A percentile compares a stretch with the other conserved stretches of the same genome.
Conservation (phyloP, 2,113 vertebrate genomes). For the Beaufortia kweichowensis region DNA sequence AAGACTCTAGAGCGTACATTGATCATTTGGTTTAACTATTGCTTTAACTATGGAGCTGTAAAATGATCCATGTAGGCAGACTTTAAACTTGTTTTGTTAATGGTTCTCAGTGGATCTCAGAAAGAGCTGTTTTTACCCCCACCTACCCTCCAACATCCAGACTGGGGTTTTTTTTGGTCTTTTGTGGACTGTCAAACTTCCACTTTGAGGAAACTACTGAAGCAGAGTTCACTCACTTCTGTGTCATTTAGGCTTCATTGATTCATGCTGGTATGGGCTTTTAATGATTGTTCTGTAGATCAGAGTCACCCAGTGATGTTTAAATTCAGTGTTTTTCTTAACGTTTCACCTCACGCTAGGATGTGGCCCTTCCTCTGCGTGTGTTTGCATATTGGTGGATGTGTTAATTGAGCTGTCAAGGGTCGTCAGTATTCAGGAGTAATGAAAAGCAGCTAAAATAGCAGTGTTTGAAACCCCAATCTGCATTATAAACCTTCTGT, state of each 20-base stretch:
- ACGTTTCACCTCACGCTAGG: no score
- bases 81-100: slow-evolving; percentile 39
- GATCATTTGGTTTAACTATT: slow-evolving; percentile 39
- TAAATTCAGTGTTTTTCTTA: slow-evolving; percentile 1
- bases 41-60: slow-evolving; percentile 16
- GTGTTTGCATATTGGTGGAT: background rate
- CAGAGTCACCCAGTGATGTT: background rate
- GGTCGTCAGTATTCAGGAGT: no score
- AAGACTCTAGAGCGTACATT: slow-evolving; percentile 7
- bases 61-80: slow-evolving; percentile 41
- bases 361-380: background rate
- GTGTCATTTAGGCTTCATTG: background rate
- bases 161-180: background rate
- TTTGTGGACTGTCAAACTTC: background rate
- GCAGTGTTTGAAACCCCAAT: no score
- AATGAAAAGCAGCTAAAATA: no score
- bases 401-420: background rate
- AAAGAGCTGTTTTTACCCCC: background rate
- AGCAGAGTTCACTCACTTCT: background rate
- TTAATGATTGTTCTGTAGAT: background rate
- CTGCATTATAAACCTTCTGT: no score
- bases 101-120: slow-evolving; percentile 24
- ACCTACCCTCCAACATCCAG: background rate
- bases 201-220: slow-evolving; percentile 2
- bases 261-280: slow-evolving; percentile 17